phyloP scores from a whole-genome alignment of 2,113 vertebrate genomes.

The Dolichotis patagonum region DNA sequence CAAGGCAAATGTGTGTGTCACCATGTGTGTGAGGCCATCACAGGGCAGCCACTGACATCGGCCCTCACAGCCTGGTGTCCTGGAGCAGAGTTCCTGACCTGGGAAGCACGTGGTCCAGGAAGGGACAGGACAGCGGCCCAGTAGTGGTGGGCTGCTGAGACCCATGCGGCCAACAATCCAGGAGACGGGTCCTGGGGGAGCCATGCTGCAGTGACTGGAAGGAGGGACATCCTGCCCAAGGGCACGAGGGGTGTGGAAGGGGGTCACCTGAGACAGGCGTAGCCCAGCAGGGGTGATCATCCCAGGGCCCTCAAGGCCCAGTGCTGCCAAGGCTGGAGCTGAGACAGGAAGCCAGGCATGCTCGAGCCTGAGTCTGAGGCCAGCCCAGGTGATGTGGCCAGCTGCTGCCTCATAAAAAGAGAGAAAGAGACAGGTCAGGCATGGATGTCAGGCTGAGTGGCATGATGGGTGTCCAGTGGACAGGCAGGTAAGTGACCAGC shows the following conservation, averaged over 20 bases:
- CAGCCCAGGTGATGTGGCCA: neutral
- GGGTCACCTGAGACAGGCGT: neutral
- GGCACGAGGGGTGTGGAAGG: too few species aligned
- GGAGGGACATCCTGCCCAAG: neutral
- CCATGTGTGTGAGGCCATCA: neutral
- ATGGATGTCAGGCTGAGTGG: neutral
- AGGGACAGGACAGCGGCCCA: too few species aligned
- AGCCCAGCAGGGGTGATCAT: neutral
- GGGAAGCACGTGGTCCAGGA: neutral
- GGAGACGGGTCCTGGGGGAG: neutral
- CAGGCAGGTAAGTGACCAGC: neutral
- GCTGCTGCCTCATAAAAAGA: neutral
- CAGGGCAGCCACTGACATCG: fast-evolving
- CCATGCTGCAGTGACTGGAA: neutral
- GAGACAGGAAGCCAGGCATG: neutral
- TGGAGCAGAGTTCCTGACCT: neutral
- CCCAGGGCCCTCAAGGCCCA: neutral
- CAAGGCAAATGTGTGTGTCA: neutral
- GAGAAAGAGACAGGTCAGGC: neutral
- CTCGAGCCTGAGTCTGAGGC: neutral
- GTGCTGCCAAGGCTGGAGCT: neutral
- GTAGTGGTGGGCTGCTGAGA: too few species aligned
- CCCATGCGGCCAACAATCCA: too few species aligned
- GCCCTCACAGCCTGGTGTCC: neutral
- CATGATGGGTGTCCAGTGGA: neutral